Percentiles rank a stretch among this genome's conserved stretches.
phyloP scores from a whole-genome alignment of 2,113 vertebrate genomes.

The Nycticebus coucang region DNA sequence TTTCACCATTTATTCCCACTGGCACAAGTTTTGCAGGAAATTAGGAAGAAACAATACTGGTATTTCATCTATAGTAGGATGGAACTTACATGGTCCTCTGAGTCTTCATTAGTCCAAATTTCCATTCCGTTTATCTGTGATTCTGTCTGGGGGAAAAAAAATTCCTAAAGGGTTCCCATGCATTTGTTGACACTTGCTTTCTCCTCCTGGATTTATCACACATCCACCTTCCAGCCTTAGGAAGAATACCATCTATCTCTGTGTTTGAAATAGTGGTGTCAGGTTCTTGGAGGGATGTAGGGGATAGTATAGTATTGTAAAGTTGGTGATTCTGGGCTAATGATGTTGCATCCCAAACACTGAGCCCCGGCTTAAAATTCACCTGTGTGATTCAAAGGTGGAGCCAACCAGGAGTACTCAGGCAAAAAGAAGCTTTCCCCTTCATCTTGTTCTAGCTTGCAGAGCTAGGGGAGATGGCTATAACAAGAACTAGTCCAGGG shows the following conservation, averaged over 20 bases:
- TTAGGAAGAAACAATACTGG: neutral
- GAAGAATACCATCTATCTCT: neutral
- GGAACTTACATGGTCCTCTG: neutral
- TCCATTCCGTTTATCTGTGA: neutral
- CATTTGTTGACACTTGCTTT: neutral
- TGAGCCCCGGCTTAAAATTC: neutral
- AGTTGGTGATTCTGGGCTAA: neutral
- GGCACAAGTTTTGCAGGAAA: neutral
- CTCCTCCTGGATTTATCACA: neutral
- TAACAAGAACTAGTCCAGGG: neutral
- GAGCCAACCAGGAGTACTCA: neutral
- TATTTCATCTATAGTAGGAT: neutral
- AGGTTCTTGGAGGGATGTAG: neutral
- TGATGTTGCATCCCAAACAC: neutral
- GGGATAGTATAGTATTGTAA: neutral
- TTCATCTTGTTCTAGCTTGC: constrained; percentile 37
- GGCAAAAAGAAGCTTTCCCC: neutral
- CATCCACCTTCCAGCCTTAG: neutral
- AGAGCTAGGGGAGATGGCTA: neutral
- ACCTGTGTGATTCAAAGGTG: neutral
- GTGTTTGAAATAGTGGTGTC: neutral
- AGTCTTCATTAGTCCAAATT: neutral
- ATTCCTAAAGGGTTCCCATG: neutral
- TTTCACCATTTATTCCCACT: neutral
- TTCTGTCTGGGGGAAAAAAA: neutral